phyloP scores from a whole-genome alignment of 2,113 vertebrate genomes.

The Brachirus orientalis region DNA sequence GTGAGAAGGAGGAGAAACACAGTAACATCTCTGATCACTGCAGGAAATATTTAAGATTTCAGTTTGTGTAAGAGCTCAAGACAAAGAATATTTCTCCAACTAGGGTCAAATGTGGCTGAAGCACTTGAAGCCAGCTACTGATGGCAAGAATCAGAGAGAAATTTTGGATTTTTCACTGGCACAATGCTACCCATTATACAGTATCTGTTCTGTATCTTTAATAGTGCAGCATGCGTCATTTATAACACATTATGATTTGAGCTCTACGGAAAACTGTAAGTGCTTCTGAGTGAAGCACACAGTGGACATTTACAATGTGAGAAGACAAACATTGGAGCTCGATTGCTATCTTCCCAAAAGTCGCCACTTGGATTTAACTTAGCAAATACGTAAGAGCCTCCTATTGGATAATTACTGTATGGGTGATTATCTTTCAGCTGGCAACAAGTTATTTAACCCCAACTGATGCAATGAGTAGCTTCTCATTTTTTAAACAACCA shows the following conservation, averaged over 20 bases:
- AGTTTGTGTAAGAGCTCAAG: conserved; percentile 8
- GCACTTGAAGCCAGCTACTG: no score
- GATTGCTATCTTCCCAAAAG: conserved; percentile 45
- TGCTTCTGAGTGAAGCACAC: conserved; percentile 10
- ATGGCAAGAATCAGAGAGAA: no score
- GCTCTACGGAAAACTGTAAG: conserved; percentile 9
- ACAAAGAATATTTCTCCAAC: neutral
- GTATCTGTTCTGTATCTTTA: conserved; percentile 5
- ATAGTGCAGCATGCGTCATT: conserved; percentile 1
- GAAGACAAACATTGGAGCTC: conserved; percentile 51
- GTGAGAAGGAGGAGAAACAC: conserved; percentile 16
- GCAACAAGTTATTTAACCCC: no score
- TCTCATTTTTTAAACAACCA: no score
- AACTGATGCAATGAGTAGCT: no score
- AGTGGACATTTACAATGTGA: conserved; percentile 29
- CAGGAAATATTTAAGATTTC: conserved; percentile 9
- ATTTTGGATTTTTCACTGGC: no score
- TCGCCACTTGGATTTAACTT: no score
- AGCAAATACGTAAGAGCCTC: no score
- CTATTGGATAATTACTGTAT: no score
- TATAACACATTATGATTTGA: neutral
- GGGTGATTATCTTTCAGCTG: no score
- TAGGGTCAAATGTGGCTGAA: neutral
- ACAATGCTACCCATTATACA: no score
- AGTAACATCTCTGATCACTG: conserved; percentile 17